Evolutionary conservation across 1,140 invertebrate genomes (phyloP).

Genomic region (Hormaphis cornu): DNA sequence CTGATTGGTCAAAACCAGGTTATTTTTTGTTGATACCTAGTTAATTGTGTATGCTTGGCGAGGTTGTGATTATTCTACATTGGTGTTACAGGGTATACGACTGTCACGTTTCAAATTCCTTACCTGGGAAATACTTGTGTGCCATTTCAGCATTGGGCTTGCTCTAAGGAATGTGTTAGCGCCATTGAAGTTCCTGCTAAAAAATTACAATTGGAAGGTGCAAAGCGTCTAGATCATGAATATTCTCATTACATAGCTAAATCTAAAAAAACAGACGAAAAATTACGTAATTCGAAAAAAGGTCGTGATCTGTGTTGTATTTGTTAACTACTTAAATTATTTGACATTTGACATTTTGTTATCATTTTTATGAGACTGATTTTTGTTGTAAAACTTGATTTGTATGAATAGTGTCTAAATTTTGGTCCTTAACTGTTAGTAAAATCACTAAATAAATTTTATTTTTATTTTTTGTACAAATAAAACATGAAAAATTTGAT

Average conservation of each 20-base stretch:
- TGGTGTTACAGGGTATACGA: conserved; percentile 45
- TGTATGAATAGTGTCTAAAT: conserved; percentile 13
- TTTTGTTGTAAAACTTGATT: conserved; percentile 19
- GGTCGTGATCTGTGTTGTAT: neutral
- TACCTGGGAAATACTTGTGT: conserved; percentile 49
- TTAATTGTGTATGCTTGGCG: no score
- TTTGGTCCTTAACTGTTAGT: neutral
- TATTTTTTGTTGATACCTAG: neutral
- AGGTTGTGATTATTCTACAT: neutral
- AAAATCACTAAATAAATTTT: neutral
- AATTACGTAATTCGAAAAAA: neutral
- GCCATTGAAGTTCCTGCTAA: conserved; percentile 46
- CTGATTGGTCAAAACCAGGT: conserved; percentile 26
- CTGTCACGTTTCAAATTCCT: conserved; percentile 48
- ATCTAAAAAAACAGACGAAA: neutral
- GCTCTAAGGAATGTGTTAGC: conserved; percentile 44
- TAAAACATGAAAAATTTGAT: no score
- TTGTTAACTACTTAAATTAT: neutral
- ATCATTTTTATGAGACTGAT: conserved; percentile 19
- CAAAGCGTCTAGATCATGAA: conserved; percentile 40
- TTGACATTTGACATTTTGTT: neutral
- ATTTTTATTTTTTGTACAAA: no score
- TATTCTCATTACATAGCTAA: conserved; percentile 34
- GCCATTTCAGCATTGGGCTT: conserved; percentile 49
- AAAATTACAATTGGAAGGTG: conserved; percentile 40